Evolutionary conservation across 2,888 invertebrate species (phyloP), one percentile per base, ranked within the genome.

Genomic region (Belgica antarctica): DNA sequence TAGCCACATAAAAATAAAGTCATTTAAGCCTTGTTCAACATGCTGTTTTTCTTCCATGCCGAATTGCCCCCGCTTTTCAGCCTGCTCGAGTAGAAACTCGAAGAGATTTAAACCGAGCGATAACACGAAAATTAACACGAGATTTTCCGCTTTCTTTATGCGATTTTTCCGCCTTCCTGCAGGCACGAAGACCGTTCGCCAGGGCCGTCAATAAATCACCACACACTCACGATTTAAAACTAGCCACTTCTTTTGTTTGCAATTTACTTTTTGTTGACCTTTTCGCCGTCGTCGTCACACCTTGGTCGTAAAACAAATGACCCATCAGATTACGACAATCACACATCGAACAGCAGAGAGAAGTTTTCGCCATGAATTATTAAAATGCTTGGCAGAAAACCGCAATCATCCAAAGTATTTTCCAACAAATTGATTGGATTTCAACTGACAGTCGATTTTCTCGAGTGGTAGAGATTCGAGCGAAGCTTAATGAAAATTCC

Each of bases 1-100:
- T 66, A 66, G 47, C 47, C 65, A 47, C 46, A 66, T 47, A 66
- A 25, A n/a, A 68, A 68, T 68, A 47, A 47, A 68, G 68, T 68
- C 68, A 68, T 68, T 68, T 68, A 68, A 68, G 68, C 68, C 52
- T 68, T 68, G 57, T 68, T 57, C 34, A 68, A 68, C 57, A 68
- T 68, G 68, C 25, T 68, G 57, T 68, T 68, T 25, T 68, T 68
- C 57, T 19, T 28, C 57, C 24, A n/a, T 41, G n/a, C n/a, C n/a
- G n/a, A n/a, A n/a, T 41, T 22, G 52, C 52, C 12, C 17, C 12
- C 19, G 52, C 22, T 10, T 12, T 8, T 8, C 7, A 36, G 24
- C 31, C 1, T 19, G 7, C 19, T 22, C 57, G 57, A n/a, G n/a
- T n/a, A n/a, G n/a, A n/a, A n/a, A n/a, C n/a, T n/a, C n/a, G 4